Evolutionary conservation across 2,113 vertebrate species (phyloP), one percentile per base, ranked within the genome.

Genomic region (Crotalus viridis): DNA sequence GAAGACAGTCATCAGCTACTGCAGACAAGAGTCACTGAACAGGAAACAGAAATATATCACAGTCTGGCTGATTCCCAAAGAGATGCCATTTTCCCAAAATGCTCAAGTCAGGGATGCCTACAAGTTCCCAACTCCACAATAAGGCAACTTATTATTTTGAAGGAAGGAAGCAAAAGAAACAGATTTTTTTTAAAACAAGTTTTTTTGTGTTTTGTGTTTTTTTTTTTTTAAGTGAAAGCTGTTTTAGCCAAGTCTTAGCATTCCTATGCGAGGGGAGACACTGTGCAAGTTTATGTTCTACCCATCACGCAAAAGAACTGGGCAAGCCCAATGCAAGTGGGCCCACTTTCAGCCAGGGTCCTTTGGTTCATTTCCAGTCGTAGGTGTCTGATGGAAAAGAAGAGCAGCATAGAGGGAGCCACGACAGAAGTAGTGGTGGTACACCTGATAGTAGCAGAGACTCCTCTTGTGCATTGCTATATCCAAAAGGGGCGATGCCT

Each of bases 311-410:
- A 90, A 90, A 94, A 95, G 95, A 95, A 94, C 91, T 91, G 2
- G 96, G 95, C 89, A 52, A 95, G 88, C 95, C 95, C 91, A 90
- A 94, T 17, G 56, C 1, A 10, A 55, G 92, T 90, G 91, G 91
- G 88, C 88, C 91, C 74, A 48, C 10, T 92, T 96, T 96, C 57
- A 81, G 96, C 94, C 92, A 96, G 97, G 94, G 97, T 98, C 98
- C 98, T 98, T 98, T 98, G 98, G 98, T 98, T 98, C 97, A 97
- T 97, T 97, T 98, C 97, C 97, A 96, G 96, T 96, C 94, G 96
- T 96, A 95, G 93, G 86, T 94, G 96, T 96, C 43, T 85, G 95
- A 97, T 97, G 94, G 96, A 96, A 95, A 57, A 91, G 90, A 90
- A 3, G n/a, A 93, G 95, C 4, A 64, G 89, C 92, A 86, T 64